Percentiles rank a stretch among this genome's conserved stretches.
Evolutionary conservation across 2,797 vertebrate species (phyloP).

Genomic region (Phataginus tricuspis): DNA sequence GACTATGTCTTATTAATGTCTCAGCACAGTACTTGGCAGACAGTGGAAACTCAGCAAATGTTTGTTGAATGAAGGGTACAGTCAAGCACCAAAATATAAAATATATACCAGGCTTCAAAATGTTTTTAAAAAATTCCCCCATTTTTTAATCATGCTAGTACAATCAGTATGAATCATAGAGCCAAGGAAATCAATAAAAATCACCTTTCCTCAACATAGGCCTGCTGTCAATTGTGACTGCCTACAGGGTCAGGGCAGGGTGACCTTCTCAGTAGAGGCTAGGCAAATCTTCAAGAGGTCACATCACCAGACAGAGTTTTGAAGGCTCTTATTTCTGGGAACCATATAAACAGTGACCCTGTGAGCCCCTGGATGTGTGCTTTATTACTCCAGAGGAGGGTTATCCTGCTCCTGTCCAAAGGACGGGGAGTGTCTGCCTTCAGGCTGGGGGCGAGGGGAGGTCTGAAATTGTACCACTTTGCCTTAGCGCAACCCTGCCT

Average conservation of each 20-base stretch:
- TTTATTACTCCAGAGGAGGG: neutral
- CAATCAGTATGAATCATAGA: constrained; percentile 30
- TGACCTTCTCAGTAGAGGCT: neutral
- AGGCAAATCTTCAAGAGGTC: constrained; percentile 17
- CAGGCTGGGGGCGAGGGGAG: neutral
- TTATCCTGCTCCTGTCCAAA: neutral
- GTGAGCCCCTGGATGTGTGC: neutral
- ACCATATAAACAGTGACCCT: neutral
- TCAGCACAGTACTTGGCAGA: neutral
- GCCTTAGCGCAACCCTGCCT: neutral
- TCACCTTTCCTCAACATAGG: neutral
- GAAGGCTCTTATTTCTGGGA: constrained; percentile 26
- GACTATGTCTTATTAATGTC: neutral
- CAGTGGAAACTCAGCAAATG: neutral
- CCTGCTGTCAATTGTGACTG: constrained; percentile 23
- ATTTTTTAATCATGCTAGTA: constrained; percentile 30
- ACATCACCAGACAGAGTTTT: neutral
- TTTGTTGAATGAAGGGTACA: constrained; percentile 44
- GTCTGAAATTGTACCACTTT: neutral
- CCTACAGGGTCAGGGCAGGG: constrained; percentile 37
- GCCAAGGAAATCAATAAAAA: constrained; percentile 64
- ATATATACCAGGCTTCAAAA: constrained; percentile 8
- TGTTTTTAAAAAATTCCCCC: neutral
- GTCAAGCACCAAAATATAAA: neutral
- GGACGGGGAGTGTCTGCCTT: neutral